These are phyloP conservation scores for Oreotrochilus melanogaster DNA, from an alignment of 2,113 vertebrate genomes.

Conservation along the genomic window DNA sequence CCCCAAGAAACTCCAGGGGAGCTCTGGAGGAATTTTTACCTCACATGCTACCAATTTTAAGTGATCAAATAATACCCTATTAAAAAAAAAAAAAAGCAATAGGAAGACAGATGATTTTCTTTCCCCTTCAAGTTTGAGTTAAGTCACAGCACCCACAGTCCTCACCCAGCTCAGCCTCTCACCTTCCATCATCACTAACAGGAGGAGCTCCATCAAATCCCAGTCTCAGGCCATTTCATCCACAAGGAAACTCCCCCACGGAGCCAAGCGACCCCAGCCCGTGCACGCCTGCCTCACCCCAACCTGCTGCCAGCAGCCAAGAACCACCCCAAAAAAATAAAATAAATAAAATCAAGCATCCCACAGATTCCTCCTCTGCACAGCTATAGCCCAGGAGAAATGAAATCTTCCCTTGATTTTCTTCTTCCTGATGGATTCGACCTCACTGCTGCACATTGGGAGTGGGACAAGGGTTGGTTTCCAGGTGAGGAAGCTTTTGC, in stretches of 20 bases:
- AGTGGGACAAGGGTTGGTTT: background rate
- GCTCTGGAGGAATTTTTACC: background rate
- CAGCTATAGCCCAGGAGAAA: background rate
- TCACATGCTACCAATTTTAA: background rate
- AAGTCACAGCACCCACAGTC: background rate
- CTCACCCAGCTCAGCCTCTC: background rate
- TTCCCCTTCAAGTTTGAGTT: background rate
- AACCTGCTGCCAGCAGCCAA: background rate
- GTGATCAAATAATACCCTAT: background rate
- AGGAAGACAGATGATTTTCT: background rate
- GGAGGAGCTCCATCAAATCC: background rate
- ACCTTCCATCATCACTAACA: background rate
- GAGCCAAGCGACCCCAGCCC: background rate
- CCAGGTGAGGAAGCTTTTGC: background rate
- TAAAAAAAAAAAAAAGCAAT: background rate
- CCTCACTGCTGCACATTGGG: background rate
- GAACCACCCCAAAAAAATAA: background rate
- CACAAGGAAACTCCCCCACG: background rate
- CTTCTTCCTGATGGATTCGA: background rate
- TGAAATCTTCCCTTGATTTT: accelerated
- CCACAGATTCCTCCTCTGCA: background rate
- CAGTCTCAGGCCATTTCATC: background rate
- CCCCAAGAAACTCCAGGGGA: background rate
- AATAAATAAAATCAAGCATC: background rate
- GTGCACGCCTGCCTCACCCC: background rate